phyloP scores from a whole-genome alignment of 2,797 vertebrate genomes.

The Tragelaphus oryx region DNA sequence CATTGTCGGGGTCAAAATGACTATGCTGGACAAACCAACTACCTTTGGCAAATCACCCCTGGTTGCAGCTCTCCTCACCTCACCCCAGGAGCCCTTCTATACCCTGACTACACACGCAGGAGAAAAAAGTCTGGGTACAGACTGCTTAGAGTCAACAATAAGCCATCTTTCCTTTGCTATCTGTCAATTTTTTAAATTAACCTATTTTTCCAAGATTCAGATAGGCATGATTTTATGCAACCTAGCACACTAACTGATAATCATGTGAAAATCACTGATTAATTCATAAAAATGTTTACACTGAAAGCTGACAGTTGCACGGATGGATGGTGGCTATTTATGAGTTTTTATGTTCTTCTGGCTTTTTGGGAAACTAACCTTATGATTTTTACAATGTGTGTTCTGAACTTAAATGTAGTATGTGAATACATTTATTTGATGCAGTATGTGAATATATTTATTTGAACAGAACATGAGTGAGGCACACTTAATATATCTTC shows the following conservation, averaged over 20 bases:
- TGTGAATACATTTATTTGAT: not conserved
- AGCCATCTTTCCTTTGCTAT: not conserved
- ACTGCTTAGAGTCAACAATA: fast-evolving
- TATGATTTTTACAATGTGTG: not conserved
- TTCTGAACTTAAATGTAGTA: not conserved
- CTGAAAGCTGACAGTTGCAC: not conserved
- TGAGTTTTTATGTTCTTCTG: not conserved
- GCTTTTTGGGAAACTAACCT: not conserved
- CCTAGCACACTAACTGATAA: not conserved
- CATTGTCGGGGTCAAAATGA: not conserved
- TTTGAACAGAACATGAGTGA: not conserved
- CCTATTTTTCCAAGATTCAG: not conserved
- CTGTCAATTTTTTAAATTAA: not conserved
- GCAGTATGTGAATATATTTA: not conserved
- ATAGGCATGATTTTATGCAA: not conserved
- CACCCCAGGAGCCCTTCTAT: not conserved
- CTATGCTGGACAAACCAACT: not conserved
- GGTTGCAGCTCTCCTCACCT: not conserved
- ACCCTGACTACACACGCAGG: fast-evolving
- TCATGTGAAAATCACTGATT: not conserved
- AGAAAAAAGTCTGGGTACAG: not conserved
- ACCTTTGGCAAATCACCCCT: not conserved
- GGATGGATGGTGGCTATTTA: not conserved
- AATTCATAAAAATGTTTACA: not conserved
- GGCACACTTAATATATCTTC: not conserved